Evolutionary conservation across 1,140 invertebrate genomes (phyloP).

Genomic region (Tetragnatha versicolor): DNA sequence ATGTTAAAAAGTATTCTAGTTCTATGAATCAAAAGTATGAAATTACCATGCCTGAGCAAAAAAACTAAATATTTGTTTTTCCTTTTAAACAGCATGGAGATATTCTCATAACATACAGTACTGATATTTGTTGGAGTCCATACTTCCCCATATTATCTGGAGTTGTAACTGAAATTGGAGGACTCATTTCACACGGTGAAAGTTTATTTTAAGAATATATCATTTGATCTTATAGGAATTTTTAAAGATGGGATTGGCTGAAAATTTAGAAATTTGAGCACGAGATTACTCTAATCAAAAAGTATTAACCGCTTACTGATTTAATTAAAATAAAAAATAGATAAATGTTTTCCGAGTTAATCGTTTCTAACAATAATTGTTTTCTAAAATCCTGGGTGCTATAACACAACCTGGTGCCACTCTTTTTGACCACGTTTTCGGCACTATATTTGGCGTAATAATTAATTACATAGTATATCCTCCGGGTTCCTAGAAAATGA

Average conservation of each 20-base stretch:
- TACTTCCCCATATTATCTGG: conserved; percentile 83
- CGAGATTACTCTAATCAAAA: not conserved
- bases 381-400: too few species aligned
- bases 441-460: too few species aligned
- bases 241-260: not conserved
- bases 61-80: conserved; percentile 64
- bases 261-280: not conserved
- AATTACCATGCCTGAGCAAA: conserved; percentile 59
- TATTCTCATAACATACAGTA: conserved; percentile 78
- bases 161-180: conserved; percentile 84
- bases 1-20: not conserved
- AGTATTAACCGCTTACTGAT: not conserved
- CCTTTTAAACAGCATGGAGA: conserved; percentile 70
- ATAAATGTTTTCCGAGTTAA: too few species aligned
- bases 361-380: too few species aligned
- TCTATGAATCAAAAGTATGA: not conserved
- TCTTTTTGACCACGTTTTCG: too few species aligned
- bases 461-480: too few species aligned
- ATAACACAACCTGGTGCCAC: too few species aligned
- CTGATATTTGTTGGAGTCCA: conserved; percentile 87
- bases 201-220: not conserved
- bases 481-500: too few species aligned
- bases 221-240: not conserved
- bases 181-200: conserved; percentile 81
- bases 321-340: not conserved